Conservation (phyloP, 2,113 vertebrate genomes). For the Periophthalmus modestus region DNA sequence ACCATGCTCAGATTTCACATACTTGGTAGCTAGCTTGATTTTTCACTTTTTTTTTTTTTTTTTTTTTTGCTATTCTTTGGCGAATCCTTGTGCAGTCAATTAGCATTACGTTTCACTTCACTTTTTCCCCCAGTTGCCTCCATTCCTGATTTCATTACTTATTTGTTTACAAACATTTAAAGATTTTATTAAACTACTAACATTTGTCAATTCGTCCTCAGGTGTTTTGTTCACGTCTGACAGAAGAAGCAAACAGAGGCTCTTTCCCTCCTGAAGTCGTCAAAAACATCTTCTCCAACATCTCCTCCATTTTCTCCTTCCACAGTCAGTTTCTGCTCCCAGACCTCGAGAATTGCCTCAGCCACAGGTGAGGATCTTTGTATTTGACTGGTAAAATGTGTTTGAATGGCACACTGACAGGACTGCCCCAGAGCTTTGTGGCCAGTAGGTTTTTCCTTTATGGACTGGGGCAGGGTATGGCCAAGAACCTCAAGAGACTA, state of each 20-base stretch:
- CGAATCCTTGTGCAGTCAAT: too few relatives aligned
- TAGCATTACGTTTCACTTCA: too few relatives aligned
- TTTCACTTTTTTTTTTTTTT: too few relatives aligned
- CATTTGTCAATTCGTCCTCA: conserved; percentile 38
- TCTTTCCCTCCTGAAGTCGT: conserved; percentile 84
- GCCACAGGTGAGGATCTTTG: conserved; percentile 78
- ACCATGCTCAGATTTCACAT: too few relatives aligned
- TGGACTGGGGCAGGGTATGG: too few relatives aligned
- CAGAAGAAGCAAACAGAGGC: conserved; percentile 80
- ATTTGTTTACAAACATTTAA: neutral
- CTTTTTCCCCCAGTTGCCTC: too few relatives aligned
- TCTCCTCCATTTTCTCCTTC: conserved; percentile 89
- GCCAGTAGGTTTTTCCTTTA: too few relatives aligned
- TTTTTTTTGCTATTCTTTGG: too few relatives aligned
- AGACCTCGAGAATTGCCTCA: conserved; percentile 82
- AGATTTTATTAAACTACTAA: neutral
- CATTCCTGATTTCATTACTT: too few relatives aligned
- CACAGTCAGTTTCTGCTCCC: conserved; percentile 87
- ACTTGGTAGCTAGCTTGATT: too few relatives aligned
- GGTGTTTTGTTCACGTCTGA: conserved; percentile 83
- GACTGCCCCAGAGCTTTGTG: too few relatives aligned
- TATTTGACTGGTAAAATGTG: neutral
- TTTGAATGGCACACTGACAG: neutral
- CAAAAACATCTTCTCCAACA: conserved; percentile 88
- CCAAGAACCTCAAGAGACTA: too few relatives aligned